Percentiles rank a stretch among this genome's conserved stretches.
Evolutionary conservation across 2,888 invertebrate genomes (phyloP).

Genomic region (Apamea anceps): DNA sequence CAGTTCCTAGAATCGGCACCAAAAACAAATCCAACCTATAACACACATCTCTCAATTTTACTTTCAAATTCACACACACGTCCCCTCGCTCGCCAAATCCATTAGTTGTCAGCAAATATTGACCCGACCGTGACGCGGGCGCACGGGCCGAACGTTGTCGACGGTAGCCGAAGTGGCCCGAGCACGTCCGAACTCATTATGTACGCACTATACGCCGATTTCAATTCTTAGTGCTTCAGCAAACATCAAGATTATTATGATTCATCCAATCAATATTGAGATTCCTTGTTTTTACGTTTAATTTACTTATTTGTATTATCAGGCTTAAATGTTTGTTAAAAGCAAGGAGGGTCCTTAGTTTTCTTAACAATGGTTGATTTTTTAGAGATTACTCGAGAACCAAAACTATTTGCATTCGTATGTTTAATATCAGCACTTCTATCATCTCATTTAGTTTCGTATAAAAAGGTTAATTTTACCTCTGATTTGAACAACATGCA

Average conservation of each 20-base stretch:
- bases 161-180: conserved; percentile 60
- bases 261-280: conserved; percentile 58
- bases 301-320: conserved; percentile 39
- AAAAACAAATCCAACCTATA: conserved; percentile 25
- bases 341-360: neutral
- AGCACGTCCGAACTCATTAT: conserved; percentile 55
- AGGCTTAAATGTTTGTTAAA: conserved; percentile 31
- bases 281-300: conserved; percentile 43
- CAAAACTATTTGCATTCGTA: neutral
- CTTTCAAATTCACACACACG: conserved; percentile 63
- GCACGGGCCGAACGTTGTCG: conserved; percentile 59
- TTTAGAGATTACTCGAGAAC: neutral
- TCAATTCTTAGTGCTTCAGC: conserved; percentile 56
- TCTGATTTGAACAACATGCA: neutral
- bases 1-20: conserved; percentile 28
- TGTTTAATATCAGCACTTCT: neutral
- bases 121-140: conserved; percentile 66
- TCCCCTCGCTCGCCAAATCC: conserved; percentile 74
- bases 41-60: conserved; percentile 57
- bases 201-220: conserved; percentile 57
- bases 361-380: conserved; percentile 10
- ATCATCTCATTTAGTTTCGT: neutral
- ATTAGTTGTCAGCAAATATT: conserved; percentile 81
- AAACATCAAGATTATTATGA: conserved; percentile 62
- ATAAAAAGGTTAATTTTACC: neutral